A percentile compares a stretch with the other conserved stretches of the same genome.
Evolutionary conservation across 2,888 invertebrate genomes (phyloP).

Genomic region (Mimumesa dahlbomi): DNA sequence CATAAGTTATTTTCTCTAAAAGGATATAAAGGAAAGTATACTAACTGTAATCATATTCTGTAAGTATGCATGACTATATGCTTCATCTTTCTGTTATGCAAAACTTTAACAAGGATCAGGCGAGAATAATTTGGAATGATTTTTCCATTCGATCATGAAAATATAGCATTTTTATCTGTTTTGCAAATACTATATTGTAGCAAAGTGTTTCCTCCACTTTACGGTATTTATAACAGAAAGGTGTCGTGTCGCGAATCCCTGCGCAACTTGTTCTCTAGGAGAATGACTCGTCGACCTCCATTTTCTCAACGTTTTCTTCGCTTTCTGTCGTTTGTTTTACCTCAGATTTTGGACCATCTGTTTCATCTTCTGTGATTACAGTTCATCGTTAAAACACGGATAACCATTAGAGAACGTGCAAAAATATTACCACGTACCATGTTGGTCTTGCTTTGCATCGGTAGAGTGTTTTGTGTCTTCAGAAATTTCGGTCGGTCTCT

Average conservation of each 20-base stretch:
- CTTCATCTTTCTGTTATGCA: constrained; percentile 22
- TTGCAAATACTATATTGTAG: no score
- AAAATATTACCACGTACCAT: constrained; percentile 16
- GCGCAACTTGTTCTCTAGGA: constrained; percentile 19
- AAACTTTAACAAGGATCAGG: constrained; percentile 29
- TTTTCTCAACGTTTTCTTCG: constrained; percentile 36
- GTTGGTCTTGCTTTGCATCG: constrained; percentile 12
- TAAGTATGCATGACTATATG: no score
- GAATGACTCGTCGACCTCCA: constrained; percentile 44
- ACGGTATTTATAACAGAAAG: constrained; percentile 20
- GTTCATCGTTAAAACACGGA: neutral
- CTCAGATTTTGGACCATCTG: constrained; percentile 2
- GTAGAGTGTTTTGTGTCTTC: constrained; percentile 54
- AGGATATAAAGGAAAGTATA: constrained; percentile 21
- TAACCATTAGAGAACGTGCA: neutral
- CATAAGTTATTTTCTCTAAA: constrained; percentile 7
- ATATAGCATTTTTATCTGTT: no score
- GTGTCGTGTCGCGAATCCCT: constrained; percentile 1
- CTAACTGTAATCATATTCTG: constrained; percentile 21
- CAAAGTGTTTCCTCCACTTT: neutral
- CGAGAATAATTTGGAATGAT: constrained; percentile 53
- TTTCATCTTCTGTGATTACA: constrained; percentile 8
- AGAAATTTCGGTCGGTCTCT: constrained; percentile 68
- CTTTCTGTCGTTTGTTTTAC: neutral
- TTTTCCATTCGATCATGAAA: constrained; percentile 25